Base-by-base conservation (phyloP, 2,888 invertebrate species). In the Pterostichus madidus region DNA sequence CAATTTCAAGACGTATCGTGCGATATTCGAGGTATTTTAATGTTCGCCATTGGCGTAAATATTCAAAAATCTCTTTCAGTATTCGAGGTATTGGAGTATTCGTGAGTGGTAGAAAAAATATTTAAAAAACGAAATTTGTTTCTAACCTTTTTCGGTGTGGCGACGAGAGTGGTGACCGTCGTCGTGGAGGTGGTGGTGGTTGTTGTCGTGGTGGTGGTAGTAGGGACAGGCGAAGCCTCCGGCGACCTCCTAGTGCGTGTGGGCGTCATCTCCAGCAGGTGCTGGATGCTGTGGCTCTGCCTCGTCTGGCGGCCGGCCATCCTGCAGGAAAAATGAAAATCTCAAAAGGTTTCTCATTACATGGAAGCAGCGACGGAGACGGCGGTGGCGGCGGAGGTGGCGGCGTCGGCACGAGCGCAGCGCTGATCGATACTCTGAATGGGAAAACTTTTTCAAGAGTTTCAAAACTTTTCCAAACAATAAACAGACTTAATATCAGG, bases 231-330 rank as follows among this genome's bases (percentile, higher is more conserved):
- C 53, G 17, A 17, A n/a, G 44, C 11, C 49, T n/a, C 8, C 83
- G 86, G 84, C 85, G 87, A 85, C 85, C 86, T 85, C 80, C 68
- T 15, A 24, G 77, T 83, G 46, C 85, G 86, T 84, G 90, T 89
- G 84, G 91, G 90, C 79, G 89, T 88, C 85, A 92, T 89, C 86
- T 92, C 91, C 87, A 92, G 89, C 80, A 92, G 90, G 87, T 91
- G 90, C 87, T 92, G 91, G 86, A 92, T 92, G 84, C 91, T 91
- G 87, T 92, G 91, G 86, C 90, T 91, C 86, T 91, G 90, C 85
- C 90, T 89, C 84, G 90, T 91, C 87, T 90, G 91, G 86, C 89
- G 89, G 84, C 90, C 89, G 87, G 90, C 89, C 90, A 91, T 91
- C 39, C 73, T 81, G 15, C 52, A 80, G 32, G 11, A 31, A 59